These are phyloP conservation scores for Cavia aperea DNA, from an alignment of 2,113 vertebrate genomes.

Conservation along the genomic window DNA sequence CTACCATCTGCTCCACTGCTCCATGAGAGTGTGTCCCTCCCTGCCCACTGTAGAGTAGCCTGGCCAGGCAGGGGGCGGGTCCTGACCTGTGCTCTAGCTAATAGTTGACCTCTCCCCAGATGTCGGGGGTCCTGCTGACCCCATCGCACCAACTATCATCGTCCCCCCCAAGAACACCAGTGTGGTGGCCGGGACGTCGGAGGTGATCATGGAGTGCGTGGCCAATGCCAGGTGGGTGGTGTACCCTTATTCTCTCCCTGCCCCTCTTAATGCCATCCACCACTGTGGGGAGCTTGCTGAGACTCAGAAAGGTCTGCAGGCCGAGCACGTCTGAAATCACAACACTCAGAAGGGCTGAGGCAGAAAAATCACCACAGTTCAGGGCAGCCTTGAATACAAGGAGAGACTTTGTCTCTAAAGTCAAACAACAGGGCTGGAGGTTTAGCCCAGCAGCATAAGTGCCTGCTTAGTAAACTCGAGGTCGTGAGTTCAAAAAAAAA, in stretches of 20 bases:
- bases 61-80: neutral
- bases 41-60: neutral
- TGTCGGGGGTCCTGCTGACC: constrained; percentile 91
- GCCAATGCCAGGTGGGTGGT: constrained; percentile 88
- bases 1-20: neutral
- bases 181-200: constrained; percentile 89
- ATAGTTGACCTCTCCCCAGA: constrained; percentile 76
- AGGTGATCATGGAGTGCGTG: constrained; percentile 96
- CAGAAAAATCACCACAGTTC: neutral
- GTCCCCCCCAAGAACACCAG: constrained; percentile 95
- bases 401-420: neutral
- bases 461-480: too few relatives aligned
- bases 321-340: neutral
- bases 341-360: neutral
- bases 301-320: neutral
- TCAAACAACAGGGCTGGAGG: neutral
- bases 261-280: too few relatives aligned
- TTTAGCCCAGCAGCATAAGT: too few relatives aligned
- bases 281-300: rapidly evolving
- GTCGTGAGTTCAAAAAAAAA: too few relatives aligned
- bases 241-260: rapidly evolving
- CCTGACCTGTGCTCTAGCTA: neutral
- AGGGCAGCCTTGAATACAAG: neutral
- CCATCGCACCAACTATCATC: constrained; percentile 95
- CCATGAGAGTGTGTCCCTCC: rapidly evolving